Evolutionary conservation across 2,797 vertebrate species (phyloP).

Genomic region (Chloroceryle amazona): DNA sequence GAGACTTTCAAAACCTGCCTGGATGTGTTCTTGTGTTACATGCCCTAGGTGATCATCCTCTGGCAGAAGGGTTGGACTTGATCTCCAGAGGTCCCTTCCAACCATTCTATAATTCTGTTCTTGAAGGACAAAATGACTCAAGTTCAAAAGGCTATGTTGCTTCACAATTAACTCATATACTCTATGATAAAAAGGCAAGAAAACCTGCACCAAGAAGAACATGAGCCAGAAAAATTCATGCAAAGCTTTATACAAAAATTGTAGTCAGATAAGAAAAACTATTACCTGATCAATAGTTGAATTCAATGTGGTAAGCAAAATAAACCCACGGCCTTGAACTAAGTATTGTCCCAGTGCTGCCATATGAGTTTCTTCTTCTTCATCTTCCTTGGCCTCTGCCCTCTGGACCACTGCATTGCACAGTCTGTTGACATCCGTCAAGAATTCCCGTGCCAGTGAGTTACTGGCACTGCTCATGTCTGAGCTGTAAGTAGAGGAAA

Average conservation of each 20-base stretch:
- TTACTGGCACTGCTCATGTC: slow-evolving; percentile 98
- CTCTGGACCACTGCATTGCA: slow-evolving; percentile 95
- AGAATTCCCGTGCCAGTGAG: slow-evolving; percentile 95
- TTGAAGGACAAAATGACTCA: not conserved
- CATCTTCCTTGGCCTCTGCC: slow-evolving; percentile 89
- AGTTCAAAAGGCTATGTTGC: no score
- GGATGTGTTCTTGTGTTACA: no score
- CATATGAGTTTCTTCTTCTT: slow-evolving; percentile 95
- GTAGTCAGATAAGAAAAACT: not conserved
- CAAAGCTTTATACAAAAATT: not conserved
- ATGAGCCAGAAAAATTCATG: not conserved
- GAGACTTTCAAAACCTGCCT: no score
- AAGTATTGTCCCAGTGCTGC: slow-evolving; percentile 95
- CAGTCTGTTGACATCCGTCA: slow-evolving; percentile 95
- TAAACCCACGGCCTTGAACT: slow-evolving; percentile 92
- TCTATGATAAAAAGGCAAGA: not conserved
- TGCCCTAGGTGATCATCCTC: no score
- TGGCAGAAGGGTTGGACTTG: no score
- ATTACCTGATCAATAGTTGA: slow-evolving; percentile 94
- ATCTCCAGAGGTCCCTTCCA: no score
- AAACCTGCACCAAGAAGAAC: not conserved
- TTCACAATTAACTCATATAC: not conserved
- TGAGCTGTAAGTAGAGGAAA: slow-evolving; percentile 82
- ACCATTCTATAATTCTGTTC: not conserved
- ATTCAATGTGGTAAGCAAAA: slow-evolving; percentile 92